These are phyloP conservation scores for Neoniphon sammara DNA, from an alignment of 2,797 vertebrate genomes.

Conservation along the genomic window DNA sequence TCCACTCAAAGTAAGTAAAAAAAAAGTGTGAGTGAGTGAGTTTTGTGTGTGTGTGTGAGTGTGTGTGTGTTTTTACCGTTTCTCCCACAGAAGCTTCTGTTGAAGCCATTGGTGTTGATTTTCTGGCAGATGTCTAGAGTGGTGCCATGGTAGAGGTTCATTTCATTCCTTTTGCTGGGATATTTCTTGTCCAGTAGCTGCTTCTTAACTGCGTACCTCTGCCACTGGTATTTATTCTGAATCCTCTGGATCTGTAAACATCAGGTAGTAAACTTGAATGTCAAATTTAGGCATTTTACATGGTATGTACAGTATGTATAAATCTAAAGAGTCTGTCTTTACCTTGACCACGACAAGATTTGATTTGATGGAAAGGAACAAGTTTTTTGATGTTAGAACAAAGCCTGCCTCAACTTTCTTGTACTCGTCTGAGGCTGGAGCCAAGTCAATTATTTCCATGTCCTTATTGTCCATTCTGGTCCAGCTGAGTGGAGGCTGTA, in stretches of 20 bases:
- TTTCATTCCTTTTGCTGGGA: slow-evolving; percentile 57
- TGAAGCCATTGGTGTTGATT: slow-evolving; percentile 70
- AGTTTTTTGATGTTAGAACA: slow-evolving; percentile 33
- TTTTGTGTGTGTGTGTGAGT: background rate
- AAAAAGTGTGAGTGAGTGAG: too few species aligned
- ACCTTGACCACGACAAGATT: slow-evolving; percentile 59
- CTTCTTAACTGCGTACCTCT: slow-evolving; percentile 67
- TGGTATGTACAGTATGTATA: too few species aligned
- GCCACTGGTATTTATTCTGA: slow-evolving; percentile 68
- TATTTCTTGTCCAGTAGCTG: slow-evolving; percentile 67
- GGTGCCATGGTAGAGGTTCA: slow-evolving; percentile 71
- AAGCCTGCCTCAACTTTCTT: slow-evolving; percentile 55
- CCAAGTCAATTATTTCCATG: slow-evolving; percentile 43
- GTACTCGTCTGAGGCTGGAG: slow-evolving; percentile 53
- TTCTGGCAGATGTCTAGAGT: slow-evolving; percentile 64
- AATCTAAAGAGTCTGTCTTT: slow-evolving; percentile 3
- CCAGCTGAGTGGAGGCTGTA: slow-evolving; percentile 66
- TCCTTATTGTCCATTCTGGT: slow-evolving; percentile 58
- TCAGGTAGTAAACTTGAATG: too few species aligned
- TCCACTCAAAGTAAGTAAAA: too few species aligned
- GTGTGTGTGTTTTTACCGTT: slow-evolving; percentile 56
- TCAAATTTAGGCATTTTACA: too few species aligned
- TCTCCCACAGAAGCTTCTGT: slow-evolving; percentile 75
- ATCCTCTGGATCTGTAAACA: slow-evolving; percentile 69
- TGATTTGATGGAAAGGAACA: background rate